Base-by-base conservation (phyloP, 1,140 invertebrate genomes). In the Microplitis mediator region DNA sequence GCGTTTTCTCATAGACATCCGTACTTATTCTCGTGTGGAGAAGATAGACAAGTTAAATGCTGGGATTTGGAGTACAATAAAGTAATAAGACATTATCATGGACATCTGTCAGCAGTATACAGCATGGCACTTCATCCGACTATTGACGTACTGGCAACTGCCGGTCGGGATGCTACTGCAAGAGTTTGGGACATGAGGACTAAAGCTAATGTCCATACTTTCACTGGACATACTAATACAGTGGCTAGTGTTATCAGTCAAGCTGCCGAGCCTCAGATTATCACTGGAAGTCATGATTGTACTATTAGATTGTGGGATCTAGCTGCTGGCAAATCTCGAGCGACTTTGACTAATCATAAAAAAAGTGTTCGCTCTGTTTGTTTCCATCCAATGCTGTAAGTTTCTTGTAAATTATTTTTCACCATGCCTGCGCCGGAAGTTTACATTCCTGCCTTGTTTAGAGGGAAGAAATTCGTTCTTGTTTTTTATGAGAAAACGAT, bases 61-160 rank as follows among this genome's bases (percentile, higher is more conserved):
- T 99, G 98, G 98, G 98, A 99, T 89, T 90, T 99, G 9, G 98
- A 99, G 86, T 97, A 99, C 76, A 99, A 99, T 84, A 99, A 99
- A 90, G 94, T 98, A 4, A 98, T 99, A 74, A 90, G 98, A 8
- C 98, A 99, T 86, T 99, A 99, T 87, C 98, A 99, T 88, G 98
- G 98, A 0, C 98, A 99, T 88, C 88, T 99, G 58, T 99, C 97
- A 76, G 98, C 98, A 0, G 96, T 98, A 31, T 98, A 99, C 88
- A 92, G 94, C 0, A 87, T 99, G 75, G 93, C 96, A 11, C 88
- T 99, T 16, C 98, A 99, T 89, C 98, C 98, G 4, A 95, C 93
- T 4, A 93, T 99, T 70, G 98, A 99, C 89, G 92, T 99, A 32
- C 87, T 99, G 62, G 91, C 98, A 31, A 95, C 97, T 5, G 96